Conservation (phyloP, 2,113 vertebrate genomes). For the Alethe diademata region DNA sequence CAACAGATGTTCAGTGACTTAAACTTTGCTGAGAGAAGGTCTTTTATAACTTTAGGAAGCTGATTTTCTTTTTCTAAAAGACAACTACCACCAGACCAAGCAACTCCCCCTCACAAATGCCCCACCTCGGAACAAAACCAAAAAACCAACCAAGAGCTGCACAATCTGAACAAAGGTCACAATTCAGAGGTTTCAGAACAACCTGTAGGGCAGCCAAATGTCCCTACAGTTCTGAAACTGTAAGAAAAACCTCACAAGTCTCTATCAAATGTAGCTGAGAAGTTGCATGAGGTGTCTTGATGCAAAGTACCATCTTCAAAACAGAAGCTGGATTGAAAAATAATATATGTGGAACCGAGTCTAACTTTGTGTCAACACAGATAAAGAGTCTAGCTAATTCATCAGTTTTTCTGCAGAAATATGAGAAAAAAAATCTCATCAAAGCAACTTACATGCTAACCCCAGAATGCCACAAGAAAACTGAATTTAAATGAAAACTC, state of each 20-base stretch:
- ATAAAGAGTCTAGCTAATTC: not conserved
- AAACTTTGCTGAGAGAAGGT: not conserved
- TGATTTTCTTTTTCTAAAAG: not conserved
- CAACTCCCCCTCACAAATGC: rapidly evolving
- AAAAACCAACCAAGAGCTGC: rapidly evolving
- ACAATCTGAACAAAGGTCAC: not conserved
- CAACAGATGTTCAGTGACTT: slow-evolving; percentile 35
- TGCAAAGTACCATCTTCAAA: not conserved
- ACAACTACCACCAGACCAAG: not conserved
- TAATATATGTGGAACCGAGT: not conserved
- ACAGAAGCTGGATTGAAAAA: not conserved
- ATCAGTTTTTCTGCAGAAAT: not conserved
- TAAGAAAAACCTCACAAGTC: not conserved
- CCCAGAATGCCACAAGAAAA: not conserved
- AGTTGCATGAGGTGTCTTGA: not conserved
- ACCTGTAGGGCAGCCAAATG: not conserved
- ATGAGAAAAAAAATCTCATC: not conserved
- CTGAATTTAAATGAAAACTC: not conserved
- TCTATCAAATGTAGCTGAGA: not conserved
- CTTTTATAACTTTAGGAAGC: not conserved
- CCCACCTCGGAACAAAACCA: not conserved
- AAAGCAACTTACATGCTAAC: not conserved
- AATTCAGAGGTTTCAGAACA: not conserved
- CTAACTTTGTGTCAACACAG: not conserved
- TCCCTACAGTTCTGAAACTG: not conserved